Base-by-base conservation (phyloP, 2,888 invertebrate genomes). In the Argyresthia goedartella region DNA sequence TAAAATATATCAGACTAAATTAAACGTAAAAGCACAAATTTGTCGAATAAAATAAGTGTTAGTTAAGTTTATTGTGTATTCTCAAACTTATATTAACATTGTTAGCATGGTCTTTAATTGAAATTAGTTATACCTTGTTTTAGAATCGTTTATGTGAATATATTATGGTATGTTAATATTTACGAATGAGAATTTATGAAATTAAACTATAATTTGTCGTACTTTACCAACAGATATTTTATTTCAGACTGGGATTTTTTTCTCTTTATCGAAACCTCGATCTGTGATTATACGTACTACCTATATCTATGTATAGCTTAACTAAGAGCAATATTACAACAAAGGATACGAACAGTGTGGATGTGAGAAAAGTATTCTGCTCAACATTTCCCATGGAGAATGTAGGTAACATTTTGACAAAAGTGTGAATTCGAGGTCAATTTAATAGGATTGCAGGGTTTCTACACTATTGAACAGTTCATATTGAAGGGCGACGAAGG, bases 161-260 rank as follows among this genome's bases (percentile, higher is more conserved):
- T 4, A n/a, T 39, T 8, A 39, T 11, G 8, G 10, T 60, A 74
- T 70, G 67, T 74, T 76, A 71, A 67, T 66, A 63, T 67, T 39
- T 39, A 64, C 64, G 41, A 55, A 67, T 64, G 61, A 71, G 62
- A 76, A 69, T 73, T 76, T 76, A 74, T 69, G 57, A 60, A 71
- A 80, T 73, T 72, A 73, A 81, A 79, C 61, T 60, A 69, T 73
- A 77, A 57, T 60, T 62, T 67, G 63, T 67, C 67, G 65, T 68
- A 3, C 3, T 39, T 39, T 11, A 39, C 9, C n/a, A 39, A 39
- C 10, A 4, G 9, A 39, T 11, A 11, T 39, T 11, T 39, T 9
- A 9, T 39, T 39, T 39, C 8, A 4, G 39, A 39, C 10, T 11
- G 39, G 10, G 39, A 39, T 6, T 39, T 9, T 39, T 39, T 9